These are phyloP conservation scores for Drosophila nigrodunni DNA, from an alignment of 1,140 invertebrate species.

Conservation along the genomic window DNA sequence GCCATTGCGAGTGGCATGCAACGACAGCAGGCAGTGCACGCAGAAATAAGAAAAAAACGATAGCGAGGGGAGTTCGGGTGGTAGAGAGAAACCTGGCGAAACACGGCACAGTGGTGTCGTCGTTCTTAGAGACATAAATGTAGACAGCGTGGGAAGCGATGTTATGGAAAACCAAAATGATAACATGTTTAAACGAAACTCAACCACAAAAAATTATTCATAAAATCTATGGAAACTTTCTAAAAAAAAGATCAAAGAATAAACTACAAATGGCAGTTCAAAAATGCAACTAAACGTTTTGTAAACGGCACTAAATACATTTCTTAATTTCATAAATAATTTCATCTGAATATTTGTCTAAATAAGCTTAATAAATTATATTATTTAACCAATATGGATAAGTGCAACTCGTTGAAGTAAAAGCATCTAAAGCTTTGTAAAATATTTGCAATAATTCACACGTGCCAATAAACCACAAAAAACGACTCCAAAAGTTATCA, in stretches of 20 bases:
- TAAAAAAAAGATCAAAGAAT: neutral
- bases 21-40: constrained; percentile 56
- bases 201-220: constrained; percentile 21
- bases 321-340: no score
- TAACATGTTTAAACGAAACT: constrained; percentile 28
- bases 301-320: no score
- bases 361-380: no score
- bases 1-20: constrained; percentile 75
- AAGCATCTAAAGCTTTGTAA: no score
- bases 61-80: neutral
- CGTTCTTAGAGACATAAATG: constrained; percentile 43
- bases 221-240: constrained; percentile 21
- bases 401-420: no score
- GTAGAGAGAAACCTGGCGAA: constrained; percentile 17
- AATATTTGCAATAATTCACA: no score
- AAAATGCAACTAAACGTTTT: no score
- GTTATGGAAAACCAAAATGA: constrained; percentile 35
- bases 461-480: no score
- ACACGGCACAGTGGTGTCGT: constrained; percentile 63
- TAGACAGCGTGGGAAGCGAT: constrained; percentile 57
- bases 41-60: constrained; percentile 6
- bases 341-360: no score
- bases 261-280: no score
- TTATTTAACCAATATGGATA: no score
- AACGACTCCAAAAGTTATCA: constrained; percentile 1